Conservation (phyloP, 2,113 vertebrate genomes). For the Parotia lawesii region DNA sequence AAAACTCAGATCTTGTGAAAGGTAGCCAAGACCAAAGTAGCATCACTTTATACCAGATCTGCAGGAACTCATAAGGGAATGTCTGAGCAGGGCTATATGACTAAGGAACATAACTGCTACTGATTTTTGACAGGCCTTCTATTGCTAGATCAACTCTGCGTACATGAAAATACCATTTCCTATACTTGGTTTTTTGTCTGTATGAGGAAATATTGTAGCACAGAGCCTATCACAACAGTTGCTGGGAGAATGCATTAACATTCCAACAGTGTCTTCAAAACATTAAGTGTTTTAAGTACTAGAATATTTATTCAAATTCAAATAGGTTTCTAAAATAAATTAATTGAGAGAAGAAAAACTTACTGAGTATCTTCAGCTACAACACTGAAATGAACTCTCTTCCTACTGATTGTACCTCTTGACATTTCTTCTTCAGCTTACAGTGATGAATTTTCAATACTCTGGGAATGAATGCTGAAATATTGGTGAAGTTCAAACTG, state of each 20-base stretch:
- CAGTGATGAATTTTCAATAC: not conserved
- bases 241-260: not conserved
- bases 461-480: not conserved
- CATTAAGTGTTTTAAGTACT: not conserved
- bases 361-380: not conserved
- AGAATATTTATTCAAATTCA: slow-evolving; percentile 36
- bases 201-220: not conserved
- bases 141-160: not conserved
- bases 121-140: not conserved
- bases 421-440: slow-evolving; percentile 21
- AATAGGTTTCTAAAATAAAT: slow-evolving; percentile 38
- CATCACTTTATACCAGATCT: not conserved
- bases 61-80: not conserved
- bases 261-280: not conserved
- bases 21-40: not conserved
- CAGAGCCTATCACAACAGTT: not conserved
- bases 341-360: slow-evolving; percentile 1
- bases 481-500: not conserved
- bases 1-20: not conserved
- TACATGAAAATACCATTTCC: not conserved
- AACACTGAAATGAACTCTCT: not conserved
- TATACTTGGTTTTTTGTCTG: not conserved
- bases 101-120: not conserved
- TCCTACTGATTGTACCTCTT: slow-evolving; percentile 7
- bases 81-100: not conserved